Evolutionary conservation across 1,140 invertebrate genomes (phyloP).

Genomic region (Drosophila ambigua): DNA sequence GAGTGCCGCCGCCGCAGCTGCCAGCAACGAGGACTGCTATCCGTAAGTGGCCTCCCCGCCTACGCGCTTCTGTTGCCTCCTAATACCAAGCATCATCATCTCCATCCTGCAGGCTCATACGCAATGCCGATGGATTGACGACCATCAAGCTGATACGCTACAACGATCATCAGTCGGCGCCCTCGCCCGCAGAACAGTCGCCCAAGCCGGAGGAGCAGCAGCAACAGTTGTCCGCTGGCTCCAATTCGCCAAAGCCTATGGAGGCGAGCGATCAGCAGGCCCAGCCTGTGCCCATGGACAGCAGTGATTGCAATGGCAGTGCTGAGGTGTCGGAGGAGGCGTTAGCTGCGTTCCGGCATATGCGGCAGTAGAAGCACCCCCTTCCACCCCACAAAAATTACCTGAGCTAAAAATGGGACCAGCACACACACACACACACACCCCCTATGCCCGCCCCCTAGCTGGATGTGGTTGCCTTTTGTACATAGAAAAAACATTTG

Average conservation of each 20-base stretch:
- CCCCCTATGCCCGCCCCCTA: conserved; percentile 16
- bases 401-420: conserved; percentile 70
- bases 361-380: conserved; percentile 53
- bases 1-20: conserved; percentile 22
- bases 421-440: conserved; percentile 44
- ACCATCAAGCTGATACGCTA: conserved; percentile 83
- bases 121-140: conserved; percentile 83
- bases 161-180: conserved; percentile 52
- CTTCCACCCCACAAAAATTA: conserved; percentile 47
- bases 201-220: conserved; percentile 51
- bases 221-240: conserved; percentile 5
- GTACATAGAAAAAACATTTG: conserved; percentile 41
- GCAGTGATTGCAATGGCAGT: conserved; percentile 60
- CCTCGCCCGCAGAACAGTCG: conserved; percentile 43
- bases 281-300: conserved; percentile 75
- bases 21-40: conserved; percentile 78
- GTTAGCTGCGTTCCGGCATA: conserved; percentile 47
- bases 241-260: conserved; percentile 62
- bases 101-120: conserved; percentile 70
- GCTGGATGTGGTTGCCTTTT: conserved; percentile 58
- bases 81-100: conserved; percentile 28
- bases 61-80: too few relatives aligned
- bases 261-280: conserved; percentile 53
- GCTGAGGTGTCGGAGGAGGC: conserved; percentile 50
- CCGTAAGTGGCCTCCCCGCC: conserved; percentile 68